Evolutionary conservation across 1,140 invertebrate genomes (phyloP).

Genomic region (Heliothis virescens): DNA sequence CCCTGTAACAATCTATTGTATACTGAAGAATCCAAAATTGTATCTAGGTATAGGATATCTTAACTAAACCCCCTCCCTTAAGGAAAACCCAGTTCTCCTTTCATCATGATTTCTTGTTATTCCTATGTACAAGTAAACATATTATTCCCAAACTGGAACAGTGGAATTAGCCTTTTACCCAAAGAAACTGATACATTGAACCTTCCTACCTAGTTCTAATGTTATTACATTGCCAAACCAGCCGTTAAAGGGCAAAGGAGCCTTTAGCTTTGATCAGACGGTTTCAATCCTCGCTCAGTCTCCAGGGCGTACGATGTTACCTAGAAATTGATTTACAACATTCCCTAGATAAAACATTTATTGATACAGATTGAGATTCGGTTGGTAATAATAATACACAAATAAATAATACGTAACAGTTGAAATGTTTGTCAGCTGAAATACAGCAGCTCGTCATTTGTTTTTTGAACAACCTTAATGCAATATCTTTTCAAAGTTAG

Average conservation of each 20-base stretch:
- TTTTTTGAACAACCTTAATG: too few species aligned
- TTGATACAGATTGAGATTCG: neutral
- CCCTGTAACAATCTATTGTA: too few species aligned
- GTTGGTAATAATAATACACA: neutral
- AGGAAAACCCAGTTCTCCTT: too few species aligned
- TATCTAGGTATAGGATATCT: too few species aligned
- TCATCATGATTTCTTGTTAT: too few species aligned
- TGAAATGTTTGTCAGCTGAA: too few species aligned
- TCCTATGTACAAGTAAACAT: too few species aligned
- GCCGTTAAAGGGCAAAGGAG: conserved; percentile 15
- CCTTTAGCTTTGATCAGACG: conserved; percentile 14
- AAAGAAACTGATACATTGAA: conserved; percentile 5
- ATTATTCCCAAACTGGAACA: neutral
- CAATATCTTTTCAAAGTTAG: too few species aligned
- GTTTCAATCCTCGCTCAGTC: conserved; percentile 1
- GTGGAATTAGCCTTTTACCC: neutral
- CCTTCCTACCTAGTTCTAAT: neutral
- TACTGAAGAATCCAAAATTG: too few species aligned
- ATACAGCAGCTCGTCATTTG: too few species aligned
- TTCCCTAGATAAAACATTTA: neutral
- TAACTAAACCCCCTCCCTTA: too few species aligned
- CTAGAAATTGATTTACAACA: conserved; percentile 11
- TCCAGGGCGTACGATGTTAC: neutral
- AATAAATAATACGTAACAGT: too few species aligned
- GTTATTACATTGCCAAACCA: conserved; percentile 13